Conservation (phyloP, 2,113 vertebrate species). For the Lota lota region DNA sequence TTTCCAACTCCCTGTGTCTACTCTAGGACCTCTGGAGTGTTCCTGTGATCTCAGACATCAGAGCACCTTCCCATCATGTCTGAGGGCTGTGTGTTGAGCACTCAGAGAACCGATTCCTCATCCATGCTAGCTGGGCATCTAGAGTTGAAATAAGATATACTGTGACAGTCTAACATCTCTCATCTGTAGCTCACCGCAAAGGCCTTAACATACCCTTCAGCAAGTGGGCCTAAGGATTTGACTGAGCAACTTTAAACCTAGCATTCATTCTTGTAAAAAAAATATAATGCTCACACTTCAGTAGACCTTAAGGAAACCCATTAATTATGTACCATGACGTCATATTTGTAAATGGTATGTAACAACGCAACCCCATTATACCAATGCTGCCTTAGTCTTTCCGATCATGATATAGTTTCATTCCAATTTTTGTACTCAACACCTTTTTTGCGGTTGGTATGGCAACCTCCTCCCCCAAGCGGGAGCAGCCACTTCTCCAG, state of each 20-base stretch:
- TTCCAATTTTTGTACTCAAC: not conserved
- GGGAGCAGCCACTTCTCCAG: conserved; percentile 56
- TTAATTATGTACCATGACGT: no score
- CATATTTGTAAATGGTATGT: no score
- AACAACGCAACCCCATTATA: not conserved
- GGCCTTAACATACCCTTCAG: not conserved
- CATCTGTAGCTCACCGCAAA: not conserved
- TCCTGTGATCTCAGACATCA: no score
- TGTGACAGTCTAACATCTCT: not conserved
- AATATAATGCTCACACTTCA: no score
- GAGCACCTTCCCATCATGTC: no score
- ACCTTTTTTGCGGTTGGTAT: conserved; percentile 36
- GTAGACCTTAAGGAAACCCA: no score
- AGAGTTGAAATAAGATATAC: not conserved
- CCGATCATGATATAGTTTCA: conserved; percentile 29
- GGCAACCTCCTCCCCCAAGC: conserved; percentile 56
- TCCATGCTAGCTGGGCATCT: not conserved
- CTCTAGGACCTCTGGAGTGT: no score
- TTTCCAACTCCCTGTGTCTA: no score
- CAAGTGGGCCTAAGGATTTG: not conserved
- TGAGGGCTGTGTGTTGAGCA: conserved; percentile 7
- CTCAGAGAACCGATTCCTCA: not conserved
- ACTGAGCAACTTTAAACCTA: not conserved
- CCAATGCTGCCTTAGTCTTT: not conserved
- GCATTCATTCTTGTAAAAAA: not conserved